Percentiles rank a stretch among this genome's conserved stretches.
Evolutionary conservation across 2,113 vertebrate species (phyloP).

Genomic region (Apaloderma vittatum): DNA sequence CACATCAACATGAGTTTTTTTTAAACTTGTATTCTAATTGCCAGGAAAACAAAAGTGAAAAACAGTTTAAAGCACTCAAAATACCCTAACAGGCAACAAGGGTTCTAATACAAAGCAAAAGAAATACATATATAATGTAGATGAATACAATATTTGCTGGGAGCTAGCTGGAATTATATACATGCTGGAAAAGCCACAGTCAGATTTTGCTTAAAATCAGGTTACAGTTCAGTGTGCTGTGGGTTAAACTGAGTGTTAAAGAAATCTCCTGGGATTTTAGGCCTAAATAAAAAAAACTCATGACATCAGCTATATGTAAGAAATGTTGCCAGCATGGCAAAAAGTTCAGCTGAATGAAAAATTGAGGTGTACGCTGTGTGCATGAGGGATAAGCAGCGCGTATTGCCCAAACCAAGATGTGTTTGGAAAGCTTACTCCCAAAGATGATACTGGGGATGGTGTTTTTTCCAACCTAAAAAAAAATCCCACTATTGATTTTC

Average conservation of each 20-base stretch:
- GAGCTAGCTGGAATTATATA: background rate
- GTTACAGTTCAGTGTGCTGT: background rate
- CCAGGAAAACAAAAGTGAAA: background rate
- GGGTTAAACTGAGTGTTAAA: background rate
- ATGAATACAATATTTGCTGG: background rate
- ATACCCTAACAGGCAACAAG: background rate
- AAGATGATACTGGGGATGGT: background rate
- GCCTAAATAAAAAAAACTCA: background rate
- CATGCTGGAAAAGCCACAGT: background rate
- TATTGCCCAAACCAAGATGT: background rate
- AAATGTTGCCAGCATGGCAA: background rate
- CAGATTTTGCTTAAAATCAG: slow-evolving; percentile 24
- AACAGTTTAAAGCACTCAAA: background rate
- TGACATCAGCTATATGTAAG: background rate
- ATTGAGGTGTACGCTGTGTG: background rate
- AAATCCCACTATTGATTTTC: slow-evolving; percentile 11
- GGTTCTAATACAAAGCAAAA: background rate
- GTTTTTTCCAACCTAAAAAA: background rate
- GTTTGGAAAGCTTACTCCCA: background rate
- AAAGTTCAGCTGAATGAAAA: slow-evolving; percentile 6
- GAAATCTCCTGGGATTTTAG: background rate
- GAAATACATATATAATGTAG: background rate
- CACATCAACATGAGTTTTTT: background rate
- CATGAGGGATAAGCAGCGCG: background rate
- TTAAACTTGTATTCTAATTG: background rate